Conservation (phyloP, 2,888 invertebrate species). For the Noctuana brunneofusca region DNA sequence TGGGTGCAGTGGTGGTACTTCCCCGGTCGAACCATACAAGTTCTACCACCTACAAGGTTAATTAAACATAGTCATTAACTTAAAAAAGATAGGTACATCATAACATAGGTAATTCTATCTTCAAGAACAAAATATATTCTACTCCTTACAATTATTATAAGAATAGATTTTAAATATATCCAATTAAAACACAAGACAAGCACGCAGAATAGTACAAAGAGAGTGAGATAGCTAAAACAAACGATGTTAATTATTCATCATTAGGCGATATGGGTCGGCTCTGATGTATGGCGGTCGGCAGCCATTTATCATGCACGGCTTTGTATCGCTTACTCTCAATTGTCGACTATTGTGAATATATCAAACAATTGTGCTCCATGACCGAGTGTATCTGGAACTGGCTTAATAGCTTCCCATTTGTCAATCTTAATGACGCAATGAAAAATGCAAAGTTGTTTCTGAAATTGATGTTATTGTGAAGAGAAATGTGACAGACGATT, state of each 20-base stretch:
- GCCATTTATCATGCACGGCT: constrained; percentile 53
- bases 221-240: constrained; percentile 52
- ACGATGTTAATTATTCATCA: constrained; percentile 69
- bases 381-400: constrained; percentile 34
- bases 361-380: constrained; percentile 35
- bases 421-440: constrained; percentile 33
- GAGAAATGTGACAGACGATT: constrained; percentile 26
- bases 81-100: too few species aligned
- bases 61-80: too few species aligned
- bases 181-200: constrained; percentile 3
- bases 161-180: constrained; percentile 1
- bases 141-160: not conserved
- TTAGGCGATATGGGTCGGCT: constrained; percentile 51
- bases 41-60: too few species aligned
- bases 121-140: not conserved
- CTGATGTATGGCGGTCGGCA: constrained; percentile 49
- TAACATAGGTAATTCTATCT: too few species aligned
- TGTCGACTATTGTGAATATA: constrained; percentile 38
- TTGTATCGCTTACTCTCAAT: constrained; percentile 37
- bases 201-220: constrained; percentile 39
- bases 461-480: constrained; percentile 27
- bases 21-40: too few species aligned
- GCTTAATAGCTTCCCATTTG: constrained; percentile 32
- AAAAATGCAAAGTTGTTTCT: constrained; percentile 33
- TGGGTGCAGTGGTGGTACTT: too few species aligned